Base-by-base conservation (phyloP, 2,797 vertebrate genomes). In the Pterois miles region DNA sequence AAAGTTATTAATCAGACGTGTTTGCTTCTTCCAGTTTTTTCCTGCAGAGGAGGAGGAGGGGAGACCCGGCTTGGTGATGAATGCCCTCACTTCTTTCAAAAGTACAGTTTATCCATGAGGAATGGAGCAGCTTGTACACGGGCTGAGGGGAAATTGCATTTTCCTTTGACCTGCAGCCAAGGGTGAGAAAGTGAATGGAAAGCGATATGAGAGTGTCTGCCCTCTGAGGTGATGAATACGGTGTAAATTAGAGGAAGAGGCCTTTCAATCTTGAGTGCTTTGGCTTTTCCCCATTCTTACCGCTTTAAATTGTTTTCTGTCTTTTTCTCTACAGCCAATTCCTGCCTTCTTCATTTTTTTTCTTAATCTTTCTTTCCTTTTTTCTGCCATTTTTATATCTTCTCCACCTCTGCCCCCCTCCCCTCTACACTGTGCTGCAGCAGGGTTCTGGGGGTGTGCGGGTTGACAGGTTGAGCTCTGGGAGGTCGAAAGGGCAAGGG, bases 91-190 rank as follows among this genome's bases (percentile, higher is more conserved):
- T 92, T 91, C 88, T 80, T 93, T 93, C 90, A 92, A 91, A 93
- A 91, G 90, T 93, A 89, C 90, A 92, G 90, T 93, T 93, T 94
- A 91, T 94, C 92, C 89, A 84, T 91, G 92, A 91, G 89, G 86
- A 92, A 91, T 92, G 92, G 87, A 86, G 90, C 83, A 20, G 78
- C 81, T 80, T 84, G 83, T 69, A 84, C 83, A 85, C 27, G 46
- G 82, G 85, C 85, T 70, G 81, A 82, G 80, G 86, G 91, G 86
- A 93, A 94, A 93, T 93, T 93, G 89, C 90, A 88, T 93, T 88
- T 90, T 87, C 87, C 79, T 89, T 80, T 93, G 90, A 91, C 91
- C 92, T 88, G 92, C 79, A 92, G 80, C 89, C 87, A 84, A 67
- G 87, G 83, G 89, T 88, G 91, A 91, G 83, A 69, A 89, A 90